Evolutionary conservation across 1,140 invertebrate genomes (phyloP).

Genomic region (Bombus ignitus): DNA sequence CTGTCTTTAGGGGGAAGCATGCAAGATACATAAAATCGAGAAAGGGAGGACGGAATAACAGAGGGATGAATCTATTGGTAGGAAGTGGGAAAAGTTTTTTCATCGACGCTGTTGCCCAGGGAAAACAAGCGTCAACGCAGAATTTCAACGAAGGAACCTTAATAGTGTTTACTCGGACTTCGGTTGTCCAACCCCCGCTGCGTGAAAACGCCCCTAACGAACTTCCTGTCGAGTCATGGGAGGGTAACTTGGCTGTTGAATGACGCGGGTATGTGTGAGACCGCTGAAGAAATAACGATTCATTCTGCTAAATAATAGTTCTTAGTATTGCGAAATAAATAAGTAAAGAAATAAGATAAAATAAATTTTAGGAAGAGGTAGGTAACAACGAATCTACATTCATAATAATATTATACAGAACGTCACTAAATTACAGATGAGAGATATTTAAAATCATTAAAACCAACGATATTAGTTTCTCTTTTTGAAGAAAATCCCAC

Average conservation of each 20-base stretch:
- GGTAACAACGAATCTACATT: too few relatives aligned
- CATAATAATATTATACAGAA: too few relatives aligned
- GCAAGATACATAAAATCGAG: neutral
- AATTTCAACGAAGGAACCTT: slow-evolving; percentile 39
- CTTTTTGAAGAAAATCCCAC: too few relatives aligned
- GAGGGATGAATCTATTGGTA: neutral
- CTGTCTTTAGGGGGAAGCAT: neutral
- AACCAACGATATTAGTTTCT: too few relatives aligned
- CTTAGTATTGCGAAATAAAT: too few relatives aligned
- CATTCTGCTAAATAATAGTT: neutral
- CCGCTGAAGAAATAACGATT: neutral
- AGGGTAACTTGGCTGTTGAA: neutral
- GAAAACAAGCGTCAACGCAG: slow-evolving; percentile 1
- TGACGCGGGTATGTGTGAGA: neutral
- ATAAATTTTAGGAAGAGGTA: too few relatives aligned
- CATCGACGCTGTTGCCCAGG: slow-evolving; percentile 6
- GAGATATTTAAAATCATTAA: too few relatives aligned
- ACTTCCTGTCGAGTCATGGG: neutral
- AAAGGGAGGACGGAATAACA: neutral
- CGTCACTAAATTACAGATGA: too few relatives aligned
- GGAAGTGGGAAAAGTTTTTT: slow-evolving; percentile 35
- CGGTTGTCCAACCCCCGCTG: neutral
- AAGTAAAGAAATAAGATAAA: too few relatives aligned
- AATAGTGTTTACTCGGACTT: slow-evolving; percentile 44
- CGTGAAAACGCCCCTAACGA: slow-evolving; percentile 18